These are phyloP conservation scores for Apamea monoglypha DNA, from an alignment of 2,888 invertebrate genomes.

Conservation along the genomic window DNA sequence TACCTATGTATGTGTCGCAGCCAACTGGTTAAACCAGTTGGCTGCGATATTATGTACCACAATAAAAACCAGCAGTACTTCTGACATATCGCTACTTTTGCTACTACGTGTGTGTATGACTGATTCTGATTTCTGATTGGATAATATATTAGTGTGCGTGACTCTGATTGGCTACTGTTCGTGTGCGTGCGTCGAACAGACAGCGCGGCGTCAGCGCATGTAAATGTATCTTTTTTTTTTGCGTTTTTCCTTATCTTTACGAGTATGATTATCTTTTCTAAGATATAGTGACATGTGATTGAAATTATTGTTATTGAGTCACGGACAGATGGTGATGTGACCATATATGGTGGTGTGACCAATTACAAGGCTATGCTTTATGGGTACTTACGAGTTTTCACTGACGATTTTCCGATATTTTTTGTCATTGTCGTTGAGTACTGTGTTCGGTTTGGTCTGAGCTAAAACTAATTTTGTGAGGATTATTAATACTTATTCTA, in stretches of 20 bases:
- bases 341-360: slow-evolving; percentile 21
- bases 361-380: slow-evolving; percentile 8
- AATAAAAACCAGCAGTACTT: slow-evolving; percentile 26
- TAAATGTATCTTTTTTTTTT: slow-evolving; percentile 21
- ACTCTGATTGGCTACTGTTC: slow-evolving; percentile 18
- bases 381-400: background rate
- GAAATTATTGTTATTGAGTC: slow-evolving; percentile 21
- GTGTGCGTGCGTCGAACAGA: slow-evolving; percentile 49
- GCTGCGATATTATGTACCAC: background rate
- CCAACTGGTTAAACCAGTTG: too few relatives aligned
- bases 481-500: background rate
- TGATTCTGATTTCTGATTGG: slow-evolving; percentile 11
- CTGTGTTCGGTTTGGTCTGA: slow-evolving; percentile 1
- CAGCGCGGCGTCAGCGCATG: slow-evolving; percentile 56
- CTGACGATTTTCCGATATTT: slow-evolving; percentile 10
- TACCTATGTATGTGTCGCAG: too few relatives aligned
- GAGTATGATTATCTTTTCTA: slow-evolving; percentile 30
- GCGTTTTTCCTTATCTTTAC: slow-evolving; percentile 47
- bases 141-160: slow-evolving; percentile 12
- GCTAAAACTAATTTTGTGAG: background rate
- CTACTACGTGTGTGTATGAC: background rate
- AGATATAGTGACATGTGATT: slow-evolving; percentile 26
- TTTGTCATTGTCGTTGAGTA: slow-evolving; percentile 6
- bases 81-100: slow-evolving; percentile 1
- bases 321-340: slow-evolving; percentile 5